phyloP scores from a whole-genome alignment of 2,113 vertebrate species.

The Phylloscopus trochilus region DNA sequence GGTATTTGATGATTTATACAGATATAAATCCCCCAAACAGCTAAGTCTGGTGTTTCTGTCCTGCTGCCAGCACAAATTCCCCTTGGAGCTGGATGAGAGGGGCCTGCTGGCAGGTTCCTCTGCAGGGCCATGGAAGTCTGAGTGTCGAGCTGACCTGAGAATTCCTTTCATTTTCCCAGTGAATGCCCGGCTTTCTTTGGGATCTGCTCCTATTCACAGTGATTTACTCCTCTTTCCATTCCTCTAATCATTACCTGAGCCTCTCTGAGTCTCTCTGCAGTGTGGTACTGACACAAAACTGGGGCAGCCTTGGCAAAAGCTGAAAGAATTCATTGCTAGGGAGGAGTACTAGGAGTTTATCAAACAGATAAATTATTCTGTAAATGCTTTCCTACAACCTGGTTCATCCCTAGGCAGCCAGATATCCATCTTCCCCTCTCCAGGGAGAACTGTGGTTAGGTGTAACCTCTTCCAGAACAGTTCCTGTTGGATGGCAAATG shows the following conservation, averaged over 20 bases:
- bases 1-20: not conserved
- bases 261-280: not conserved
- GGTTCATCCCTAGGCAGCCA: not conserved
- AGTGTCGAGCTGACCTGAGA: not conserved
- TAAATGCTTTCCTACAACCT: not conserved
- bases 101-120: not conserved
- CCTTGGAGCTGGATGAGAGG: fast-evolving
- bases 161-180: not conserved
- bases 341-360: not conserved
- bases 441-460: not conserved
- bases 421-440: not conserved
- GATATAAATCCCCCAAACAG: not conserved
- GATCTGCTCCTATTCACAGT: not conserved
- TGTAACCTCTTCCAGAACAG: not conserved
- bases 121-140: not conserved
- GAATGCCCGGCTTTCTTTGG: not conserved
- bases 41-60: not conserved
- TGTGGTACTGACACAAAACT: not conserved
- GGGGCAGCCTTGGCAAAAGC: not conserved
- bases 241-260: not conserved
- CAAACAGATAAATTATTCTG: not conserved
- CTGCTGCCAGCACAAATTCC: not conserved
- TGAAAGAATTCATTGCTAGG: not conserved
- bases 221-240: not conserved
- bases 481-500: not conserved